Percentiles rank a stretch among this genome's conserved stretches.
phyloP scores from a whole-genome alignment of 2,797 vertebrate species.

The Linurgus olivaceus region DNA sequence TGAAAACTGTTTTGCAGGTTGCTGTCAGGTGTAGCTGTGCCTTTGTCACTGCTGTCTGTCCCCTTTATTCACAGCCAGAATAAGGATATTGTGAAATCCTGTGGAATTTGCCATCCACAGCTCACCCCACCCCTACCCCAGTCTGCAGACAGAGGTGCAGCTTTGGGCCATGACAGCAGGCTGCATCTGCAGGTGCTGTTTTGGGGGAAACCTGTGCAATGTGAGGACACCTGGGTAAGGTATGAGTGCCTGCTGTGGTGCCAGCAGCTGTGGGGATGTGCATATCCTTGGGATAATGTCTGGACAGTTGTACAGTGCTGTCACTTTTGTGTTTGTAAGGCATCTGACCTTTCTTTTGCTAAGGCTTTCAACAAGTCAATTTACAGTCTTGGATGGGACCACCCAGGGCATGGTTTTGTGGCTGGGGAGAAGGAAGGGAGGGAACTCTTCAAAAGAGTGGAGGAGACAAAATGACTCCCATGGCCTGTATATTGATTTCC shows the following conservation, averaged over 20 bases:
- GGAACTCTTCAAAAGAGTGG: not conserved
- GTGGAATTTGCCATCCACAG: fast-evolving
- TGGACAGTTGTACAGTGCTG: not conserved
- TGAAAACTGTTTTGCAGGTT: not conserved
- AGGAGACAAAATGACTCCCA: not conserved
- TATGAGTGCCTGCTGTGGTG: not conserved
- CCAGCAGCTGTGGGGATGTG: not conserved
- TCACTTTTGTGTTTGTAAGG: not conserved
- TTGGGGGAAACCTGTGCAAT: not conserved
- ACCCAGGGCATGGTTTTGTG: slow-evolving; percentile 22
- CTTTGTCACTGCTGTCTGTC: not conserved
- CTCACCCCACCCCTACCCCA: fast-evolving
- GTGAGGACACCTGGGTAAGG: not conserved
- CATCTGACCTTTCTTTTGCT: slow-evolving; percentile 37
- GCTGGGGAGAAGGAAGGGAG: not conserved
- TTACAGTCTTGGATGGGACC: slow-evolving; percentile 35
- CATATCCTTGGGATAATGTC: not conserved
- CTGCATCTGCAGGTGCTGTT: not conserved
- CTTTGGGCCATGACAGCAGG: not conserved
- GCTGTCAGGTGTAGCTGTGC: not conserved
- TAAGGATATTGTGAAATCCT: not conserved
- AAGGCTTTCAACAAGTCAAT: slow-evolving; percentile 52
- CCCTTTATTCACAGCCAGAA: not conserved
- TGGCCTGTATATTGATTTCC: not conserved
- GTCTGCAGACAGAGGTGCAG: not conserved